A percentile compares a stretch with the other conserved stretches of the same genome.
Conservation (phyloP, 2,888 invertebrate species). For the Ditylenchus weischeri region DNA sequence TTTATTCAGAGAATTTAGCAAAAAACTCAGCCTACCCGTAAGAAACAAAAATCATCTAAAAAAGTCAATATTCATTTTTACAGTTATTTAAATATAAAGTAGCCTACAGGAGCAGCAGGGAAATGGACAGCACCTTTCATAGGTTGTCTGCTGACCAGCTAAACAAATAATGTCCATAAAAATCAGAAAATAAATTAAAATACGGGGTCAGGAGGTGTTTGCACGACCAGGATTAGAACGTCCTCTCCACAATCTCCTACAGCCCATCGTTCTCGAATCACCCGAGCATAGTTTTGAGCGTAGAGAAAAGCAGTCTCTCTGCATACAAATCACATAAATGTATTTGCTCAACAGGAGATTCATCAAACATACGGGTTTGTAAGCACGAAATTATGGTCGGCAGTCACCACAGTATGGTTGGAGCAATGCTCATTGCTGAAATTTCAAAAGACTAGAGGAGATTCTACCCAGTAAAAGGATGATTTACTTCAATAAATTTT, state of each 20-base stretch:
- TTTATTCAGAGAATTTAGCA: too few relatives aligned
- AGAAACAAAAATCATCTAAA: slow-evolving; percentile 31
- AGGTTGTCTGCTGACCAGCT: slow-evolving; percentile 7
- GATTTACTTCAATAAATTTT: too few relatives aligned
- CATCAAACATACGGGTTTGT: too few relatives aligned
- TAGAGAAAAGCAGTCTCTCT: slow-evolving; percentile 25
- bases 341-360: too few relatives aligned
- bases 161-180: background rate
- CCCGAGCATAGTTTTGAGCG: slow-evolving; percentile 38
- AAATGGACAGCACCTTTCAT: background rate
- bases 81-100: too few relatives aligned
- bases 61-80: background rate
- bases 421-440: slow-evolving; percentile 16
- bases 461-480: too few relatives aligned
- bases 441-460: too few relatives aligned
- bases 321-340: background rate
- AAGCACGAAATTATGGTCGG: background rate
- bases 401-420: slow-evolving; percentile 19
- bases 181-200: background rate
- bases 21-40: slow-evolving; percentile 1
- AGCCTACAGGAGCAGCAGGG: background rate
- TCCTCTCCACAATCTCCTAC: slow-evolving; percentile 42
- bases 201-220: slow-evolving; percentile 26
- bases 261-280: slow-evolving; percentile 38
- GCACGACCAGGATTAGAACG: slow-evolving; percentile 37